Evolutionary conservation across 23 tunicate species (phyloP), one percentile per base, ranked within the genome.

Genomic region (Halocynthia roretzi): DNA sequence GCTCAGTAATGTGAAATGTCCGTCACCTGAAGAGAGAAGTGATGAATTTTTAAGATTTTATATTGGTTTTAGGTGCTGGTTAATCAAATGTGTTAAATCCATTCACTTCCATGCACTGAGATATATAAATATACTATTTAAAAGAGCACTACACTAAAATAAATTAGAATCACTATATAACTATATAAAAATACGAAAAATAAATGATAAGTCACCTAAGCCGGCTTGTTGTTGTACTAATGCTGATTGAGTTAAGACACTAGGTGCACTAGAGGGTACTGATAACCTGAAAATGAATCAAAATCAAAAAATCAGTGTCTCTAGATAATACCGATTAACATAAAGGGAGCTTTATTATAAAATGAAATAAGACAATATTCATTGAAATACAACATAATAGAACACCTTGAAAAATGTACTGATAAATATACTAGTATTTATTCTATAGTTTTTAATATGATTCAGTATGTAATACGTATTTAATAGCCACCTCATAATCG

Each of bases 1-100:
- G 55, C 71, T 77, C 8, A 84, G 44, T 7, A 84, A 18, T 7
- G 88, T 63, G 8, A 84, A 19, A 50, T 48, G 75, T 12, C 82
- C 61, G 18, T 77, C 88, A 49, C 70, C 77, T 7, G 63, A 72
- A 8, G 75, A 10, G 10, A 73, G 31, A 21, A 58, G 5, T 71
- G 61, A 31, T 49, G 52, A 4, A 19, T 17, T 15, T 15, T 17
- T 15, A 60, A n/a, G n/a, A n/a, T n/a, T n/a, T n/a, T 31, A 31
- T 31, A 31, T 31, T 31, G 44, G 44, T 31, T 0, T 4, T 1
- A 31, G 44, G 44, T 31, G 44, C 44, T 31, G 44, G 44, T 0
- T 31, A 4, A 31, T 31, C 44, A 31, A 31, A 31, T 31, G 44
- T 31, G 4, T 31, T 31, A 31, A 31, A 31, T 31, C 44, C 4